These are phyloP conservation scores for Drosophila fungiperda DNA, from an alignment of 2,888 invertebrate species.

Conservation along the genomic window DNA sequence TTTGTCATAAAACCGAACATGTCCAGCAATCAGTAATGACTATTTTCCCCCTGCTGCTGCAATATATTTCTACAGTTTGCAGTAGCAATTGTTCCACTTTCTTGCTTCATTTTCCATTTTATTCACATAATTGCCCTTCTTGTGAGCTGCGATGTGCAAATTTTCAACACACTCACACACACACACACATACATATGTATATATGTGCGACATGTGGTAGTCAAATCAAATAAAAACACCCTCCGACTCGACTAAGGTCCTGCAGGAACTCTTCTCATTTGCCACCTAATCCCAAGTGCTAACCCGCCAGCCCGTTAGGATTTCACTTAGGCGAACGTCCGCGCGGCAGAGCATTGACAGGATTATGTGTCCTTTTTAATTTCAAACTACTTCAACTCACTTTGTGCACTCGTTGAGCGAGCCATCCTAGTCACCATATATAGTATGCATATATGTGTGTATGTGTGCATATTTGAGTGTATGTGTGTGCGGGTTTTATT, in stretches of 20 bases:
- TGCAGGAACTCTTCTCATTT: constrained; percentile 7
- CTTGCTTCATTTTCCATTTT: constrained; percentile 74
- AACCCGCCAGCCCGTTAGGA: constrained; percentile 38
- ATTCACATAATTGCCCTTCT: constrained; percentile 80
- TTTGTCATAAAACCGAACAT: constrained; percentile 30
- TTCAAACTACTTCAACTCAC: constrained; percentile 77
- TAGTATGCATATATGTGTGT: constrained; percentile 16
- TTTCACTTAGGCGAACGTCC: constrained; percentile 60
- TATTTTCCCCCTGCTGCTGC: background rate
- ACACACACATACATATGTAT: background rate
- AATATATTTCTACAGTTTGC: constrained; percentile 27
- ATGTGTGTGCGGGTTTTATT: constrained; percentile 23
- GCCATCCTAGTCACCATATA: background rate
- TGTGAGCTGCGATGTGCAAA: constrained; percentile 64
- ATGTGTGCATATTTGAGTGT: constrained; percentile 11
- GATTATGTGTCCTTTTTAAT: constrained; percentile 80
- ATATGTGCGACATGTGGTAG: constrained; percentile 26
- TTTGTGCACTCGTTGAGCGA: constrained; percentile 66
- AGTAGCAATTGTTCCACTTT: constrained; percentile 68
- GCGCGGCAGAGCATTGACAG: constrained; percentile 61
- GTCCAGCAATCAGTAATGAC: constrained; percentile 52
- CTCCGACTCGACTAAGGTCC: constrained; percentile 10
- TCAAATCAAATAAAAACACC: constrained; percentile 73
- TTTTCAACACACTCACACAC: constrained; percentile 25
- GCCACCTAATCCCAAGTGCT: constrained; percentile 64